Evolutionary conservation across 2,113 vertebrate species (phyloP), one percentile per base, ranked within the genome.

Genomic region (Macaca mulatta): DNA sequence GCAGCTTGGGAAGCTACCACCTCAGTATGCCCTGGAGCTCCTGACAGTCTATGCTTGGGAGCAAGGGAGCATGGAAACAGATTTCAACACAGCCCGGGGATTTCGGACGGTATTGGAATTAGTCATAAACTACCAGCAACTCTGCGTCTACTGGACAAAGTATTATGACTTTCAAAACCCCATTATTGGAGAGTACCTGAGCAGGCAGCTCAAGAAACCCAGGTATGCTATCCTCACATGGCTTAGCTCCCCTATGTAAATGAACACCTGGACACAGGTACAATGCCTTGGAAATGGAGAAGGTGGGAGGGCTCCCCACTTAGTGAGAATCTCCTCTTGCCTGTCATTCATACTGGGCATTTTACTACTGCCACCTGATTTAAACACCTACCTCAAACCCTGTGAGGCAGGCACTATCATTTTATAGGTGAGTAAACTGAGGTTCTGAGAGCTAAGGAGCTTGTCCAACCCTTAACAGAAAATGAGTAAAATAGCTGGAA

Each of bases 1-100:
- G 59, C 2, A 70, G 27, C 40, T 74, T 8, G 3, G 10, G 17
- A 52, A 59, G 8, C 32, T 98, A 38, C 97, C 97, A 0, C 83
- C 61, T 0, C 81, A 97, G 32, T 97, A 97, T 0, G 94, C 98
- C 12, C 83, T 98, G 74, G 97, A 98, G 91, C 96, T 98, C 30
- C 93, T 98, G 89, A 97, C 96, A 0, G 88, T 98, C 86, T 74
- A 98, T 0, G 97, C 95, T 0, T 98, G 97, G 98, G 98, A 98
- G 43, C 3, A 0, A 0, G 83, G 94, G 3, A 43, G 45, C 23
- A 0, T 0, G 0, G 0, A 3, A 0, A 7, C 0, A 2, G 1
- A 78, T 0, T 97, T 98, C 32, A 16, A 0, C 45, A 98, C 32
- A 0, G 97, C 97, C 5, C 6, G 32, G 85, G 97, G 97, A 2